phyloP scores from a whole-genome alignment of 2,113 vertebrate genomes.

The Amphiprion ocellaris region DNA sequence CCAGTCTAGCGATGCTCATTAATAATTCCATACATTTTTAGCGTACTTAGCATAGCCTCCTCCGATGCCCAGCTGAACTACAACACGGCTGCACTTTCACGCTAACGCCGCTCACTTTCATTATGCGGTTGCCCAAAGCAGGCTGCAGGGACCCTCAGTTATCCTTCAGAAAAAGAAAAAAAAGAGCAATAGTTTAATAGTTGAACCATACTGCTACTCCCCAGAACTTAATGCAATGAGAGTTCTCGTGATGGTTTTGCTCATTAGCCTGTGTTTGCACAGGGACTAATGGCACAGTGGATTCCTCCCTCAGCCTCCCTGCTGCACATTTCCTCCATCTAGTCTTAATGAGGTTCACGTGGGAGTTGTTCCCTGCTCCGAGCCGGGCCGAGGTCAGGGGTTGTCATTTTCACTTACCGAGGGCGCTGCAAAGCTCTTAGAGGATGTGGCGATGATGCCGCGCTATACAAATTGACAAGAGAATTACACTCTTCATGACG shows the following conservation, averaged over 20 bases:
- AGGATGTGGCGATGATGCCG: constrained; percentile 1
- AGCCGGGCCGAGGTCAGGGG: constrained; percentile 37
- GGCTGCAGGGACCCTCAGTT: constrained; percentile 5
- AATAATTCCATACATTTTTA: constrained; percentile 16
- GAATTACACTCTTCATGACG: constrained; percentile 6
- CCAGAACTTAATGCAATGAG: constrained; percentile 18
- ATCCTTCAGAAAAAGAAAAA: not conserved
- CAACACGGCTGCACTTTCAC: not conserved
- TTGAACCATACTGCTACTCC: constrained; percentile 10
- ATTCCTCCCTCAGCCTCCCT: not conserved
- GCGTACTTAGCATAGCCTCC: not conserved
- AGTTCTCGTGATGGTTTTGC: constrained; percentile 37
- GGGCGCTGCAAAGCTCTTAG: constrained; percentile 14
- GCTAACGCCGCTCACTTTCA: not conserved
- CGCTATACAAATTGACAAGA: constrained; percentile 46
- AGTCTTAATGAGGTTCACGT: constrained; percentile 51
- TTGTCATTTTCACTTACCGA: constrained; percentile 49
- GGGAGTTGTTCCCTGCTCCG: constrained; percentile 49
- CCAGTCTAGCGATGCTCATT: constrained; percentile 1
- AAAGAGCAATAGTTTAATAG: constrained; percentile 4
- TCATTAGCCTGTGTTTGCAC: constrained; percentile 60
- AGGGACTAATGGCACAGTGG: constrained; percentile 25
- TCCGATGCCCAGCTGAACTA: constrained; percentile 7
- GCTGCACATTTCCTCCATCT: constrained; percentile 40
- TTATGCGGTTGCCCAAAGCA: constrained; percentile 15